Base-by-base conservation (phyloP, 2,888 invertebrate genomes). In the Conomelus anceps region DNA sequence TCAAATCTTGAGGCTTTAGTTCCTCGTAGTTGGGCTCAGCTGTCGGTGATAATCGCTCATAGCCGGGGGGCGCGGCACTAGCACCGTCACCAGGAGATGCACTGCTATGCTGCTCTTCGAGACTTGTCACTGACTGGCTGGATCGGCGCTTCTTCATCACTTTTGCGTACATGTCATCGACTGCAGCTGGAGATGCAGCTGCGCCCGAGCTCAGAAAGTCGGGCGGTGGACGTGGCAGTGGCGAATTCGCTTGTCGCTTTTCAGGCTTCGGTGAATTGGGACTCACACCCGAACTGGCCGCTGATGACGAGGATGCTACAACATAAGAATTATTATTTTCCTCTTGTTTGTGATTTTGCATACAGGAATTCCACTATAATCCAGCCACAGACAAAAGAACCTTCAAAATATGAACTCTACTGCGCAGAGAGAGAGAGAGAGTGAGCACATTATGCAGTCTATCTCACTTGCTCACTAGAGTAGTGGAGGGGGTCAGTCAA, bases 81-180 rank as follows among this genome's bases (percentile, higher is more conserved):
- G 90, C 92, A 92, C 88, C 91, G 90, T 91, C 89, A 22, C 89
- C 90, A 86, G 90, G 90, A 89, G 90, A 90, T 92, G 90, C 88
- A 90, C 91, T 90, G 90, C 92, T 89, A n/a, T 87, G 22, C 3
- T 92, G 92, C 0, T 91, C 89, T 24, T 93, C 86, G 92, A 92
- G 22, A 92, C 90, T 93, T 13, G 92, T 92, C 17, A 90, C 23
- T 0, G 88, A 85, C 26, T 89, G 89, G 84, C 89, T 90, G 17
- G 90, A 90, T n/a, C 90, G 89, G 88, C 93, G 94, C 93, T 95
- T 96, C 92, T 97, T 97, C 92, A 95, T 95, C 22, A 98, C 98
- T 94, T 98, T 98, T 0, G 98, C 98, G 93, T 98, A 98, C 96
- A 98, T 97, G 92, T 97, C 97, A 92, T 98, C 98, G n/a, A 97